Conservation (phyloP, 2,113 vertebrate genomes). For the Glaucidium brasilianum region DNA sequence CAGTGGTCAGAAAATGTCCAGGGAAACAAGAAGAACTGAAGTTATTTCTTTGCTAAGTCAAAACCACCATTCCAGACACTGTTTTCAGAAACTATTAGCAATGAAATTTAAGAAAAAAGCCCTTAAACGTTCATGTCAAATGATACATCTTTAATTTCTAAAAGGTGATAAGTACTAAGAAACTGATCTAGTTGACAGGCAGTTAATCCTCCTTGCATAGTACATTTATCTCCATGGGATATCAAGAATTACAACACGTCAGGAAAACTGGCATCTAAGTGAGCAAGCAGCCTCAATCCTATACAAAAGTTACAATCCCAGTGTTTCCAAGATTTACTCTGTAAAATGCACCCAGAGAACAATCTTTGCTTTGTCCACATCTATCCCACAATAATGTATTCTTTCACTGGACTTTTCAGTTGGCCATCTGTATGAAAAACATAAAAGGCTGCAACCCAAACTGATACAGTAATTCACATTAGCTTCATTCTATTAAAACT, state of each 20-base stretch:
- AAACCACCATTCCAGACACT: not conserved
- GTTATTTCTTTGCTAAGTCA: slow-evolving; percentile 24
- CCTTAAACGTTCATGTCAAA: slow-evolving; percentile 14
- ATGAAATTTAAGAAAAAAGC: not conserved
- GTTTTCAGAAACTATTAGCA: not conserved
- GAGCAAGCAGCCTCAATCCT: slow-evolving; percentile 12
- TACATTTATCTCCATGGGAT: slow-evolving; percentile 46
- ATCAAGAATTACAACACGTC: slow-evolving; percentile 36
- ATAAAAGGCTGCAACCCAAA: slow-evolving; percentile 3
- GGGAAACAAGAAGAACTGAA: not conserved
- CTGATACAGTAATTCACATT: not conserved
- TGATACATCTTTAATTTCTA: slow-evolving; percentile 56
- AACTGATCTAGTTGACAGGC: slow-evolving; percentile 54
- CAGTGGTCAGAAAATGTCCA: not conserved
- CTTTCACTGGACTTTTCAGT: not conserved
- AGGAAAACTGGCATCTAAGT: slow-evolving; percentile 37
- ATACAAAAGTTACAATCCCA: slow-evolving; percentile 7
- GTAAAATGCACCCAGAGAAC: not conserved
- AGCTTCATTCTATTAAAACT: not conserved
- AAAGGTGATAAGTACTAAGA: slow-evolving; percentile 43
- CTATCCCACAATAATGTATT: not conserved
- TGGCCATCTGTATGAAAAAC: not conserved
- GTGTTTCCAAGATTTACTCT: not conserved
- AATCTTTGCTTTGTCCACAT: not conserved
- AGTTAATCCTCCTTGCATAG: slow-evolving; percentile 58